These are phyloP conservation scores for Amblyopsis hoosieri DNA, from an alignment of 2,797 vertebrate genomes.

Conservation along the genomic window DNA sequence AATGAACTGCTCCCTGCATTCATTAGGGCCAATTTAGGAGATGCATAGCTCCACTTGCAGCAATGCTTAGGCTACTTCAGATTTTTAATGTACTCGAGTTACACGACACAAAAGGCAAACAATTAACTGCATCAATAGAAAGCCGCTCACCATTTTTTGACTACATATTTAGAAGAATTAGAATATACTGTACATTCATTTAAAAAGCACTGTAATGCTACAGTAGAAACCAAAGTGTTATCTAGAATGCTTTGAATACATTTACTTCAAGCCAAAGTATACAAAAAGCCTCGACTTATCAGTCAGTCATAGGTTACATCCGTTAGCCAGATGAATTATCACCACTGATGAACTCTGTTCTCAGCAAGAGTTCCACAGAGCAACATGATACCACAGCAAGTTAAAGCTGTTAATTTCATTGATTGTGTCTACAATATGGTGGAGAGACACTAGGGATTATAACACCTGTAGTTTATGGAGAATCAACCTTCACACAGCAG, in stretches of 20 bases:
- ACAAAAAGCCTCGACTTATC: slow-evolving; percentile 44
- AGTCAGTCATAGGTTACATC: slow-evolving; percentile 53
- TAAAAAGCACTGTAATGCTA: background rate
- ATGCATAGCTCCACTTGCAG: slow-evolving; percentile 33
- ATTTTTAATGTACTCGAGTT: slow-evolving; percentile 44
- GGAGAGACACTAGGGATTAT: slow-evolving; percentile 43
- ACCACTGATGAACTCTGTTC: slow-evolving; percentile 25
- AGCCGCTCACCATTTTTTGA: background rate
- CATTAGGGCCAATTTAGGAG: slow-evolving; percentile 57
- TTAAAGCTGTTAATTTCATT: slow-evolving; percentile 57
- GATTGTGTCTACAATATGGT: slow-evolving; percentile 42
- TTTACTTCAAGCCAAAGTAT: slow-evolving; percentile 41
- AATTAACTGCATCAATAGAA: slow-evolving; percentile 62
- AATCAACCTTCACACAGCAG: slow-evolving; percentile 64
- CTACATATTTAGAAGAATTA: background rate
- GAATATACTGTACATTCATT: background rate
- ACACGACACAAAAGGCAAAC: slow-evolving; percentile 63
- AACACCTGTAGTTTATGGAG: slow-evolving; percentile 54
- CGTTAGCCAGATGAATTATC: slow-evolving; percentile 60
- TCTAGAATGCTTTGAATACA: slow-evolving; percentile 15
- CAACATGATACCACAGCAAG: slow-evolving; percentile 41
- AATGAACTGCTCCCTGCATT: slow-evolving; percentile 36
- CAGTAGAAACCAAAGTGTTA: no score
- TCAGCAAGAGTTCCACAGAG: no score
- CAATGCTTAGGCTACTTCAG: slow-evolving; percentile 28